A percentile compares a stretch with the other conserved stretches of the same genome.
Evolutionary conservation across 2,113 vertebrate genomes (phyloP).

Genomic region (Probosciger aterrimus): DNA sequence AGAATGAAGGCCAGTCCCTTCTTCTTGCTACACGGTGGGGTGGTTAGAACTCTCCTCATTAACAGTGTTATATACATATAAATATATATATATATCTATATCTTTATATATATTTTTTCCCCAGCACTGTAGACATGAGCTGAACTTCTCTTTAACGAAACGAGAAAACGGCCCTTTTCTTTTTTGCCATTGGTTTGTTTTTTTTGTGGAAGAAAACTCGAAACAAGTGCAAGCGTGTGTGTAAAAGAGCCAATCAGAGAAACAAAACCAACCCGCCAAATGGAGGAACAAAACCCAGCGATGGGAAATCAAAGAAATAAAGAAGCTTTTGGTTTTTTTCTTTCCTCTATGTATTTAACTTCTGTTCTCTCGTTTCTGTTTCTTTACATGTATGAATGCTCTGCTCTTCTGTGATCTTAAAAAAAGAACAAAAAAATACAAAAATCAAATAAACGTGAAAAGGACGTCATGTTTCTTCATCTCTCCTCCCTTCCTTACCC

Average conservation of each 20-base stretch:
- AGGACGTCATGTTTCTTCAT: conserved; percentile 64
- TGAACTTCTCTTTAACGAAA: conserved; percentile 75
- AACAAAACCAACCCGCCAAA: not conserved
- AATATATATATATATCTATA: conserved; percentile 81
- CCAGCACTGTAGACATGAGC: conserved; percentile 78
- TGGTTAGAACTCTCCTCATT: conserved; percentile 79
- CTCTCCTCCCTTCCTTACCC: not conserved
- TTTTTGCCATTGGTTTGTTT: conserved; percentile 70
- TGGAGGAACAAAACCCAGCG: conserved; percentile 19
- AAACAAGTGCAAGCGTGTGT: conserved; percentile 70
- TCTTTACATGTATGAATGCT: conserved; percentile 83
- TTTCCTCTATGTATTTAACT: conserved; percentile 81
- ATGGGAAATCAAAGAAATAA: conserved; percentile 10
- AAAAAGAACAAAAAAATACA: conserved; percentile 69
- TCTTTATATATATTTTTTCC: conserved; percentile 80
- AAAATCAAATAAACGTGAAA: conserved; percentile 81
- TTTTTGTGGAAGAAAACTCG: conserved; percentile 68
- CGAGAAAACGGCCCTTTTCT: conserved; percentile 71
- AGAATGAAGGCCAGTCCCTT: conserved; percentile 63
- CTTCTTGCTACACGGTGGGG: conserved; percentile 68
- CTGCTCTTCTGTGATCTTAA: conserved; percentile 84
- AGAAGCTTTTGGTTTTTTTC: conserved; percentile 72
- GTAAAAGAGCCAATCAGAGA: conserved; percentile 10
- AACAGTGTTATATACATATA: conserved; percentile 83
- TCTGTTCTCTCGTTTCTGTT: conserved; percentile 80